Evolutionary conservation across 2,888 invertebrate genomes (phyloP).

Genomic region (Pyrrhosoma nymphula): DNA sequence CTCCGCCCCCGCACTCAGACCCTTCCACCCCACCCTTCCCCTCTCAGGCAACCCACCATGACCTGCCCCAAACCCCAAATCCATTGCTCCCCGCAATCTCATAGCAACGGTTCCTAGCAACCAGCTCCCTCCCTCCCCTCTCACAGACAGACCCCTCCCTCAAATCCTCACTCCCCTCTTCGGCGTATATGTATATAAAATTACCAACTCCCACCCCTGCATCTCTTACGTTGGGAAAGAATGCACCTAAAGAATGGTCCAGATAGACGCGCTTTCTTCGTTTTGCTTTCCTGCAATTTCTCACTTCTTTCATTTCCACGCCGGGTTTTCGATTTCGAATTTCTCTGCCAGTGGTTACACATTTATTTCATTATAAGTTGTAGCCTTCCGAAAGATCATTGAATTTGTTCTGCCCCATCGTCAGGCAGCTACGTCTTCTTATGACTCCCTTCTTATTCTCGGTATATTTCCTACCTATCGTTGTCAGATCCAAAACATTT

Average conservation of each 20-base stretch:
- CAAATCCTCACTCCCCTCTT: background rate
- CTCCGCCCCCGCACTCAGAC: background rate
- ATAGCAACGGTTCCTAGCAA: conserved; percentile 10
- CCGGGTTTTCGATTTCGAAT: too few relatives aligned
- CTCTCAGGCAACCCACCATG: background rate
- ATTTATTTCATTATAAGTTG: too few relatives aligned
- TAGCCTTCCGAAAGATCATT: too few relatives aligned
- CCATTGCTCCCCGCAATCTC: conserved; percentile 35
- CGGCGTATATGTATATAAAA: background rate
- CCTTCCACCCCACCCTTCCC: background rate
- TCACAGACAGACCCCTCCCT: background rate
- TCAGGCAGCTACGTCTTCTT: too few relatives aligned
- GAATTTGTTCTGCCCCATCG: too few relatives aligned
- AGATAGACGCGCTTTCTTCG: background rate
- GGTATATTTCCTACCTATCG: too few relatives aligned
- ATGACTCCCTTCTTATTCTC: too few relatives aligned
- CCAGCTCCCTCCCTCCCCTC: background rate
- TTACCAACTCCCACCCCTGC: background rate
- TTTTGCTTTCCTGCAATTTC: too few relatives aligned
- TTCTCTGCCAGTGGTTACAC: too few relatives aligned
- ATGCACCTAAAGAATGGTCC: background rate
- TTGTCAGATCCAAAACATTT: too few relatives aligned
- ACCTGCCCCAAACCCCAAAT: conserved; percentile 16
- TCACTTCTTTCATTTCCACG: too few relatives aligned
- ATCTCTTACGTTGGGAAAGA: background rate